phyloP scores from a whole-genome alignment of 2,113 vertebrate species.

The Cardinalis cardinalis region DNA sequence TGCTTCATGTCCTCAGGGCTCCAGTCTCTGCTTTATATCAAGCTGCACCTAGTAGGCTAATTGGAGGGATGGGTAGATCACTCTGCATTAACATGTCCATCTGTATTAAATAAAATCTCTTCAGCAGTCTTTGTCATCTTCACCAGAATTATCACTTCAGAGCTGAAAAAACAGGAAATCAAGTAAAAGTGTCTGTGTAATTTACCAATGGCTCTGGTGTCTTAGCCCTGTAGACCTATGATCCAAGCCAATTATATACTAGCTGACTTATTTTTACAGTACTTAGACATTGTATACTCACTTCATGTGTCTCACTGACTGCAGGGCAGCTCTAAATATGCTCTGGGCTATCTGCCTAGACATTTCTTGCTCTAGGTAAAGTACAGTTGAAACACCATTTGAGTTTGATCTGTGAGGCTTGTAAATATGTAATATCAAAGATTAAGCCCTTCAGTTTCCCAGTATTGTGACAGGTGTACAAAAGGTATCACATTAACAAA shows the following conservation, averaged over 20 bases:
- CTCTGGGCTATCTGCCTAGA: slow-evolving; percentile 67
- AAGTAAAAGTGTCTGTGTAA: slow-evolving; percentile 43
- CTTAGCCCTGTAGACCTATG: slow-evolving; percentile 27
- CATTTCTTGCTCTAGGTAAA: slow-evolving; percentile 73
- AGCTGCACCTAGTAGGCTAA: slow-evolving; percentile 66
- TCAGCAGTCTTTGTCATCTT: slow-evolving; percentile 48
- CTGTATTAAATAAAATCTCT: slow-evolving; percentile 65
- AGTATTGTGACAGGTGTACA: slow-evolving; percentile 7
- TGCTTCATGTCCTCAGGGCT: slow-evolving; percentile 77
- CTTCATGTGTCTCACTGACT: slow-evolving; percentile 65
- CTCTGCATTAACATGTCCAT: slow-evolving; percentile 69
- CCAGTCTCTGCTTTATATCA: slow-evolving; percentile 70
- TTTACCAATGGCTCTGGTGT: slow-evolving; percentile 15
- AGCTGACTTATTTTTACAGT: slow-evolving; percentile 64
- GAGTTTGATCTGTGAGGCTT: slow-evolving; percentile 60
- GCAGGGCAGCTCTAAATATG: slow-evolving; percentile 64
- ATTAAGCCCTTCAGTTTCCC: neutral
- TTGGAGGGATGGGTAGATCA: slow-evolving; percentile 67
- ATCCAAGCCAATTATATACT: slow-evolving; percentile 67
- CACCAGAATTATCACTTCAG: slow-evolving; percentile 57
- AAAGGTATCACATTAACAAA: slow-evolving; percentile 20
- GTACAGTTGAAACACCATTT: slow-evolving; percentile 59
- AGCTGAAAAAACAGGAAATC: slow-evolving; percentile 56
- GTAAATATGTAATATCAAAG: slow-evolving; percentile 67
- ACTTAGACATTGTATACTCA: slow-evolving; percentile 58